Base-by-base conservation (phyloP, 2,797 vertebrate genomes). In the Lindbergichthys nudifrons region DNA sequence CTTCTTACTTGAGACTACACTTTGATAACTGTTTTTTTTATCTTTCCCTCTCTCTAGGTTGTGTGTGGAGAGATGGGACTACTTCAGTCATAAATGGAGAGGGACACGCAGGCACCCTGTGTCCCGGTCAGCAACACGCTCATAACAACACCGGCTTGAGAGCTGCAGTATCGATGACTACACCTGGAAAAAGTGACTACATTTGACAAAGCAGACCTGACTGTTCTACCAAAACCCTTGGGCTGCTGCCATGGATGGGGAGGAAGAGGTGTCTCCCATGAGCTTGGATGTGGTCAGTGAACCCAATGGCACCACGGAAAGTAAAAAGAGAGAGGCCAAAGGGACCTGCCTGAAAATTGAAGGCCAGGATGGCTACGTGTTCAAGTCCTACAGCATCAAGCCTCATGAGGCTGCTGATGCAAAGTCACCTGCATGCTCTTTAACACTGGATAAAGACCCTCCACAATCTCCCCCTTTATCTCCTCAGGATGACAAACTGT, bases 341-440 rank as follows among this genome's bases (percentile, higher is more conserved):
- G 92, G 88, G 71, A 93, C 88, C 32, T 95, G 93, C 86, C 86
- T 96, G 68, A 96, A 92, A 87, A 95, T 96, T 13, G 94, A 95
- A 83, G 95, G 95, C 47, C 93, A 96, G 84, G 95, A 96, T 41
- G 94, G 94, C 70, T 95, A 95, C 39, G 94, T 96, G 70, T 95
- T 95, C 77, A 95, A 94, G 83, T 95, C 95, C n/a, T 95, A 95
- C 89, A 95, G 92, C 89, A 88, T 95, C 65, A 88, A 88, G 53
- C 92, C 94, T 65, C 91, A 85, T 3, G 89, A 93, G 15, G 70
- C 73, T 43, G 51, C 46, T 6, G 90, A 92, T 41, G 77, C 71
- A 81, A 89, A 82, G 60, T 84, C 89, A 47, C 81, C 87, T 53
- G 54, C 87, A 18, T 86, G 83, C 77, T 89, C 86, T 26, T 92